Evolutionary conservation across 2,797 vertebrate species (phyloP).

Genomic region (Falco novaeseelandiae): DNA sequence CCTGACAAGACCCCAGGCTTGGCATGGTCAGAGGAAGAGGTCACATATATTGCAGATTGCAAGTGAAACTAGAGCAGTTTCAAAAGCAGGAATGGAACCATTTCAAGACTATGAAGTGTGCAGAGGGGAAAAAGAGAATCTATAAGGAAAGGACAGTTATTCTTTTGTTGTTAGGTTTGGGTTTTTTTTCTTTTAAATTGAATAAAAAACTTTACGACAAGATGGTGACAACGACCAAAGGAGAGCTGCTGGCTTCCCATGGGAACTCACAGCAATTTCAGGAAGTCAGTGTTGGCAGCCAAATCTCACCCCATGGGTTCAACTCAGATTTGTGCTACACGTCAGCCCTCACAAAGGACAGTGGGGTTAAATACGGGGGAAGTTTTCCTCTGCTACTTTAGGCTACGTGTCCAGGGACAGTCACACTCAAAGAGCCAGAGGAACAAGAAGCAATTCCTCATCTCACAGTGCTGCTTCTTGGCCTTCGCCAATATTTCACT

Average conservation of each 20-base stretch:
- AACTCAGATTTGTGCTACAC: background rate
- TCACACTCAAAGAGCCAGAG: background rate
- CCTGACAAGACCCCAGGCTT: background rate
- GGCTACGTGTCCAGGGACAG: background rate
- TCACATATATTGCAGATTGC: background rate
- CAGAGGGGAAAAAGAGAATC: background rate
- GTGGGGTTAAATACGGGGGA: background rate
- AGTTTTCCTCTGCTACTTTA: background rate
- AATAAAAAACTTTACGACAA: background rate
- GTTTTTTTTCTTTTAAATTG: background rate
- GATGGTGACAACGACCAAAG: background rate
- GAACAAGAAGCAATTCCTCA: background rate
- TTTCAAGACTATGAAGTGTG: background rate
- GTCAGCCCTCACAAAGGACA: background rate
- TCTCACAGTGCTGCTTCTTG: background rate
- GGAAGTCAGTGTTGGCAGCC: background rate
- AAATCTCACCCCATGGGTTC: background rate
- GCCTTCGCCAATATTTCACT: background rate
- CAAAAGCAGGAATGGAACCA: background rate
- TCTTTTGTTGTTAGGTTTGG: background rate
- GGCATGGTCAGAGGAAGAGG: background rate
- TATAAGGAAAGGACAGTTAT: background rate
- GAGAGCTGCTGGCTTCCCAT: background rate
- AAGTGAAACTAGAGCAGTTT: background rate
- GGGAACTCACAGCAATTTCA: background rate